Conservation (phyloP, 2,797 vertebrate species). For the Selene dorsalis region DNA sequence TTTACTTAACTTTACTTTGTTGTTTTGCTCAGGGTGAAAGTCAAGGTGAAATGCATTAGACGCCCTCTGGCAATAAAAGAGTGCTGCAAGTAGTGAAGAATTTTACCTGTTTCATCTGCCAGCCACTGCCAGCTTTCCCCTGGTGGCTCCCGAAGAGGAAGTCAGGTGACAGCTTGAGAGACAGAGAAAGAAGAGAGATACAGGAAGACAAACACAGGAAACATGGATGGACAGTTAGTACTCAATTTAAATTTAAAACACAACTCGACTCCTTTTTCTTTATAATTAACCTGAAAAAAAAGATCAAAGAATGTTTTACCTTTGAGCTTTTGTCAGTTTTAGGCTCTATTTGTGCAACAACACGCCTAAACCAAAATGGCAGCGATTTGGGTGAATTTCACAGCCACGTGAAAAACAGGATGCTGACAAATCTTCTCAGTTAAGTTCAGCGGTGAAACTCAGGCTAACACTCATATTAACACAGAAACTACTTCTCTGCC, state of each 20-base stretch:
- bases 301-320: neutral
- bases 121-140: constrained; percentile 66
- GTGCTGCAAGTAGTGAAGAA: constrained; percentile 23
- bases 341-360: neutral
- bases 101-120: constrained; percentile 81
- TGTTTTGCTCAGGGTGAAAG: constrained; percentile 25
- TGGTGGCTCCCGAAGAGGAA: constrained; percentile 73
- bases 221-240: constrained; percentile 15
- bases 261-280: neutral
- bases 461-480: constrained; percentile 8
- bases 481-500: constrained; percentile 27
- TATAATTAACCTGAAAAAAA: neutral
- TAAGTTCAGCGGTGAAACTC: neutral
- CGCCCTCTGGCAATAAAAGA: constrained; percentile 28
- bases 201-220: constrained; percentile 24
- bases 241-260: constrained; percentile 5
- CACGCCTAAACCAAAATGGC: neutral
- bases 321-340: neutral
- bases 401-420: constrained; percentile 60
- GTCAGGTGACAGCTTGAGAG: constrained; percentile 77
- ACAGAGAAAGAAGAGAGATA: constrained; percentile 3
- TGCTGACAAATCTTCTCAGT: constrained; percentile 32
- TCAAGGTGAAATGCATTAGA: constrained; percentile 40
- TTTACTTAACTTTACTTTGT: neutral
- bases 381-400: constrained; percentile 18